Evolutionary conservation across 1,140 invertebrate genomes (phyloP), one percentile per base, ranked within the genome.

Genomic region (Gonioctena quinquepunctata): DNA sequence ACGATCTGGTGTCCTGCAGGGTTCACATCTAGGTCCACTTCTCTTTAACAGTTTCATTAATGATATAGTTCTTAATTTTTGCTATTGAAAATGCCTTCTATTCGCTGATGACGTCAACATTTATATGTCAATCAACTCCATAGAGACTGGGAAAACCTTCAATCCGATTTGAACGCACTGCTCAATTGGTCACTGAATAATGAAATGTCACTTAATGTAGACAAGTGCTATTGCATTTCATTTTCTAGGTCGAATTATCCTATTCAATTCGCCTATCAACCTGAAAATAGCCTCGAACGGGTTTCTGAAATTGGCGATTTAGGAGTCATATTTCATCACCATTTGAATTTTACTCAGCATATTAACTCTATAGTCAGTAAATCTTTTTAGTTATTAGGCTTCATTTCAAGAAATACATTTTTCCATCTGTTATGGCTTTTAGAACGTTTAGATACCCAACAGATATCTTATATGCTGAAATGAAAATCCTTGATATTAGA

Each of bases 1-100:
- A n/a, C n/a, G 27, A 16, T 63, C 28, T 26, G 61, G 61, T 27
- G 28, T 63, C 33, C 61, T 28, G 26, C 61, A 63, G 33, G 61
- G 61, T 7, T 63, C 61, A 19, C 61, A 63, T 48, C 61, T 42
- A 4, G 61, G 61, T 26, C 61, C 42, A 33, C 33, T 63, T 28
- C 27, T 63, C 25, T 63, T 63, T 23, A 48, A 33, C 5, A 63
- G 33, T 28, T 63, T 18, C 42, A 48, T 63, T 21, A 63, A 33
- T 63, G 27, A 63, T 63, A 63, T 63, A 63, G 27, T 13, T 33
- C 27, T 33, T 8, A 48, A 21, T 11, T 63, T 63, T 21, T 18
- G 23, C 13, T 48, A 33, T 23, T 63, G 61, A n/a, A 6, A 63
- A 63, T 28, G 21, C 18, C 33, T 42, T 11, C 13, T 63, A 16